Evolutionary conservation across 2,888 invertebrate genomes (phyloP).

Genomic region (Rhodophaea formosa): DNA sequence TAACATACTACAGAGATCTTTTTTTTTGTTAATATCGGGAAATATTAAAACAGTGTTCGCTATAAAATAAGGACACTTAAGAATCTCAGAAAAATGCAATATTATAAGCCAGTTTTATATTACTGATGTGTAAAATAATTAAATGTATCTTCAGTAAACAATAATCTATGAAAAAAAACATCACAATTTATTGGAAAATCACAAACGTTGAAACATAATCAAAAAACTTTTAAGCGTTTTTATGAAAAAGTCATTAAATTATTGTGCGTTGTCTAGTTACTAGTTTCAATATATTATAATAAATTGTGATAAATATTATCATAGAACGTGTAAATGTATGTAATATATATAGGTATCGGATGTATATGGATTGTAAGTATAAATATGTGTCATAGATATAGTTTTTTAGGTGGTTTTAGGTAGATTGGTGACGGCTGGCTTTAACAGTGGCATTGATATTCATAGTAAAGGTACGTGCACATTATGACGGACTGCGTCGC

Average conservation of each 20-base stretch:
- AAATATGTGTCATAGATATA: constrained; percentile 56
- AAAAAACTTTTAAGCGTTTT: constrained; percentile 18
- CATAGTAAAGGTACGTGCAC: no score
- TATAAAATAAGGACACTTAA: no score
- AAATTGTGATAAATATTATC: constrained; percentile 67
- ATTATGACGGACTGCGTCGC: no score
- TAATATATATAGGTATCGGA: constrained; percentile 34
- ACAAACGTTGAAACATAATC: neutral
- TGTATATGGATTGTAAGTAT: constrained; percentile 60
- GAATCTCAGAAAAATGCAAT: no score
- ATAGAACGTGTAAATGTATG: constrained; percentile 53
- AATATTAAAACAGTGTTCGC: no score
- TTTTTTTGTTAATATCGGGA: no score
- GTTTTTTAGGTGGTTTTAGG: constrained; percentile 27
- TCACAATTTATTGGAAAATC: neutral
- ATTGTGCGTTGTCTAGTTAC: constrained; percentile 62
- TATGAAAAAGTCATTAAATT: constrained; percentile 63
- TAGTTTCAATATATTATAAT: constrained; percentile 53
- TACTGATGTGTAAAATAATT: no score
- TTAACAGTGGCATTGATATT: no score
- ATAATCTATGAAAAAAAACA: neutral
- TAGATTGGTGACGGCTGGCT: neutral
- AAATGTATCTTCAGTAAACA: neutral
- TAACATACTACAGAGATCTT: no score
- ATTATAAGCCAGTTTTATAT: no score